phyloP scores from a whole-genome alignment of 2,888 invertebrate species.

The Pecten maximus region DNA sequence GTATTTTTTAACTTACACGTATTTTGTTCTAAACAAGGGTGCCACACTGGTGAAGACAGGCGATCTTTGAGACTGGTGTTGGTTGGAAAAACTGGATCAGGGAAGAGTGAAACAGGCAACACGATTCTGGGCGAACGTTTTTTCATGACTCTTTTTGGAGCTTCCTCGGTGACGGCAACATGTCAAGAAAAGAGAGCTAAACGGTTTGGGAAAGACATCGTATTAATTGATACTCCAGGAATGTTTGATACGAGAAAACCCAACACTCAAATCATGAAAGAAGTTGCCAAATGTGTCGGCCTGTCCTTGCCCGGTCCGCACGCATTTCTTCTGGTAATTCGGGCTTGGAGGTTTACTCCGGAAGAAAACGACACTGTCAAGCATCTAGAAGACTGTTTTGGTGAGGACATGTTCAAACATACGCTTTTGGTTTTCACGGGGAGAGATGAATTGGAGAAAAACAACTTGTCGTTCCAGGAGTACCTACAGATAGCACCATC shows the following conservation, averaged over 20 bases:
- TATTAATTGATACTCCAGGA: not conserved
- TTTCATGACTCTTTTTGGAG: not conserved
- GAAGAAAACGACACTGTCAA: not conserved
- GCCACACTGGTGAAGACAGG: too few relatives aligned
- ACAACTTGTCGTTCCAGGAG: not conserved
- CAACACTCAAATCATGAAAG: not conserved
- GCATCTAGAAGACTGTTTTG: not conserved
- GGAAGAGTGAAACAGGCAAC: not conserved
- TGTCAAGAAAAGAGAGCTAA: not conserved
- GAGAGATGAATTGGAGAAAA: too few relatives aligned
- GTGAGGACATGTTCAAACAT: not conserved
- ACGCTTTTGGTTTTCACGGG: too few relatives aligned
- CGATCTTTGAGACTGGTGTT: too few relatives aligned
- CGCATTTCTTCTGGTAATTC: not conserved
- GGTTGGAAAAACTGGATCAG: not conserved
- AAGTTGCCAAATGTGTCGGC: not conserved
- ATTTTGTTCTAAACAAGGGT: too few relatives aligned
- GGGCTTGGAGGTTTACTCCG: not conserved
- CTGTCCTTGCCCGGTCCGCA: not conserved
- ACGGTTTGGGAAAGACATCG: not conserved
- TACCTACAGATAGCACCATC: not conserved
- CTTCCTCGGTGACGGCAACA: not conserved
- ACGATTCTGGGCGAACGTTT: not conserved
- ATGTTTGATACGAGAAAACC: not conserved
- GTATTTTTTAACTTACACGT: too few relatives aligned